Evolutionary conservation across 2,888 invertebrate species (phyloP), one percentile per base, ranked within the genome.

Genomic region (Pasiphila rectangulata): DNA sequence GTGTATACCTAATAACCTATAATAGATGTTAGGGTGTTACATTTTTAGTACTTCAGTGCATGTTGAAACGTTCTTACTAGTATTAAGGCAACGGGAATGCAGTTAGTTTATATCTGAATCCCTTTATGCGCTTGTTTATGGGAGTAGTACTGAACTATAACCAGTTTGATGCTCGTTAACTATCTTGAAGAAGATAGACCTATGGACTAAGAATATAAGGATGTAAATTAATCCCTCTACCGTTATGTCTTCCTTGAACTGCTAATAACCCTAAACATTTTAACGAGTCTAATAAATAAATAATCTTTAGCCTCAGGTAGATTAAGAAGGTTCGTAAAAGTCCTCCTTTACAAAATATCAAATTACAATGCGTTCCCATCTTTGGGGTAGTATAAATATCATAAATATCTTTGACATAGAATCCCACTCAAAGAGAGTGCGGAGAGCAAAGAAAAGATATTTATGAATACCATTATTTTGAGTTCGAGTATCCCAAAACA

Each of bases 11-110:
- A n/a, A n/a, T n/a, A n/a, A n/a, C n/a, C n/a, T n/a, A n/a, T n/a
- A n/a, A n/a, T n/a, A n/a, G n/a, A n/a, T n/a, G n/a, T n/a, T n/a
- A n/a, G n/a, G n/a, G n/a, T n/a, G n/a, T n/a, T n/a, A n/a, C n/a
- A n/a, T n/a, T n/a, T n/a, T n/a, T 32, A 32, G 32, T 9, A 17
- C 39, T 12, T 32, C 20, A 16, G 35, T 44, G 23, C 27, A 4
- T 43, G 32, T 20, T 17, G 40, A 43, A 16, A 44, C 12, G 40
- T 30, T 44, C 36, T 19, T 36, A 37, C 35, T 24, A 30, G 44
- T 44, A 49, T 44, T 40, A 36, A 36, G 40, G 30, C 35, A 44
- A 49, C 35, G 35, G 39, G 48, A 36, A 40, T 49, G 25, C 40
- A 30, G 32, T 25, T 23, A 24, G 34, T 37, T 42, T 38, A 35